Conservation (phyloP, 1,140 invertebrate genomes). For the Lanistes nyassanus region DNA sequence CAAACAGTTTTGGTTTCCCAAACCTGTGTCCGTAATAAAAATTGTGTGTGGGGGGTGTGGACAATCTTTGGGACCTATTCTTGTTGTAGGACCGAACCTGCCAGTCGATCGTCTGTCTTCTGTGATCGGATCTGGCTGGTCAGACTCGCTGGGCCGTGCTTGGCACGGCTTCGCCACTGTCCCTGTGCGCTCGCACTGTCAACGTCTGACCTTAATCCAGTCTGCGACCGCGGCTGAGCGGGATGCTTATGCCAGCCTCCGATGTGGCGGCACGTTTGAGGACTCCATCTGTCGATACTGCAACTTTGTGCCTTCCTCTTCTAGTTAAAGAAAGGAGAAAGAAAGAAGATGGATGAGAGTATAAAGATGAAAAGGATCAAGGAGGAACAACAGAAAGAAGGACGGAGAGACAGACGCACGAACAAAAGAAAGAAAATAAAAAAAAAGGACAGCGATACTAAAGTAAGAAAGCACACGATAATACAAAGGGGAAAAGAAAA, state of each 20-base stretch:
- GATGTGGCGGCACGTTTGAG: too few relatives aligned
- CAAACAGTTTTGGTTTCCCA: too few relatives aligned
- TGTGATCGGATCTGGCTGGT: too few relatives aligned
- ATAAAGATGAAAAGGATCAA: slow-evolving; percentile 3
- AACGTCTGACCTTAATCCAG: not conserved
- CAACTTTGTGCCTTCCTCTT: not conserved
- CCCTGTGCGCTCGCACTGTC: too few relatives aligned
- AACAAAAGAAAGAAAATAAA: not conserved
- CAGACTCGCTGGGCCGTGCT: too few relatives aligned
- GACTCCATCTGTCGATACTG: too few relatives aligned
- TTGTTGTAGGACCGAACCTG: too few relatives aligned
- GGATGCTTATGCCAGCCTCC: not conserved
- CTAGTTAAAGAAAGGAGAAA: not conserved
- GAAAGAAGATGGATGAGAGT: not conserved
- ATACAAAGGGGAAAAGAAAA: not conserved
- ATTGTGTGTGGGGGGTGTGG: too few relatives aligned
- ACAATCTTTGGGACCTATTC: too few relatives aligned
- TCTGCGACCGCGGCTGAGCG: not conserved
- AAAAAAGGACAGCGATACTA: not conserved
- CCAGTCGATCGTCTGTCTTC: too few relatives aligned
- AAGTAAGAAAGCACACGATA: not conserved
- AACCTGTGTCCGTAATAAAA: too few relatives aligned
- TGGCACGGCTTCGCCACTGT: too few relatives aligned
- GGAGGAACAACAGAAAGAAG: not conserved
- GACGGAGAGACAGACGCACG: not conserved